Evolutionary conservation across 2,888 invertebrate species (phyloP), one percentile per base, ranked within the genome.

Genomic region (Acanthosoma haemorrhoidale): DNA sequence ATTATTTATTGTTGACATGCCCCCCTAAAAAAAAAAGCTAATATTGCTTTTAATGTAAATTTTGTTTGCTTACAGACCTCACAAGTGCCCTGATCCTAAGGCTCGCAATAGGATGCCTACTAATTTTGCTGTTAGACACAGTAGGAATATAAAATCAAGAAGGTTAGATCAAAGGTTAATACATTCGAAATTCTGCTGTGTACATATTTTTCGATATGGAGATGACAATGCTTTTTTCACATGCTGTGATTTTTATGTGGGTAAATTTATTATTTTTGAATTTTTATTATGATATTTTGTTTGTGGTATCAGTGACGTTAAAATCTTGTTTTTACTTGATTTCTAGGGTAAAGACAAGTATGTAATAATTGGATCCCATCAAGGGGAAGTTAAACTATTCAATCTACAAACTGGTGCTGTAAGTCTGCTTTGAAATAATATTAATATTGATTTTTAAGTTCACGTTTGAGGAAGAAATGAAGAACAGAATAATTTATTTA

Each of bases 41-140:
- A n/a, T 21, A n/a, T 11, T 51, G 16, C 8, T 32, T 11, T 59
- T 59, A 25, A 11, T 57, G 16, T 39, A 8, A 16, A 59, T 61
- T 6, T 51, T 32, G 25, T 69, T 71, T 72, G 73, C 74, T 79
- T 81, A 9, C 78, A 92, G 92, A 74, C 96, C 96, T 0, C 98
- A 99, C 82, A 92, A 94, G 77, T 99, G 98, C 80, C 98, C 98
- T 0, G 94, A 94, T 81, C 91, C 91, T 0, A 86, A 87, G 76
- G 87, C 88, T 66, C 84, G 85, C 76, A 84, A 84, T 75, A 83
- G 83, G 60, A 84, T 85, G 0, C 88, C 89, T 13, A 80, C 83
- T n/a, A 94, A 92, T 82, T 85, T 92, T 72, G 85, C 88, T 1
- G 83, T 88, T 68, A 81, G 91, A 41, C 79, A 84, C 71, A 83